Evolutionary conservation across 35 echinoderm and acorn worm genomes (phyloP), one percentile per base, ranked within the genome.

Genomic region (Ptychodera flava): DNA sequence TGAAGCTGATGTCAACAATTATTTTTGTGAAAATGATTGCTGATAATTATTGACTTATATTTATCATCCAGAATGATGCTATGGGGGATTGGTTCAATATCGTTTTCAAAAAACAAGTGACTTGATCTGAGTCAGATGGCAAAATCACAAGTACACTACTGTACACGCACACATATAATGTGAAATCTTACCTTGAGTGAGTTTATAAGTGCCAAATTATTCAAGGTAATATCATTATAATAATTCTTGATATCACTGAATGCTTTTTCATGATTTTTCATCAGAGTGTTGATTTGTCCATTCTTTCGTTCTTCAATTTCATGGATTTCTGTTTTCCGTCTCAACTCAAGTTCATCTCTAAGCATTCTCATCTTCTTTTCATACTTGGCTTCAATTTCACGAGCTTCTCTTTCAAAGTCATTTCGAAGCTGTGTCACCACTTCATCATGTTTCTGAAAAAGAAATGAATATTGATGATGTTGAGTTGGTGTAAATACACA

Each of bases 241-340:
- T 98, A 98, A 36, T 98, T 98, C 84, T 98, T 98, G 84, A 98
- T 98, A 77, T 98, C 95, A 88, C 95, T 98, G 82, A 98, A 98
- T 33, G 95, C 95, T 85, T 94, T 98, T 64, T 98, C 95, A 83
- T 98, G 95, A 64, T 98, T 98, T 37, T 93, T 94, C 95, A 98
- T 98, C 81, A 98, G 85, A 2, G 95, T 98, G 78, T 98, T 98
- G 78, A 98, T 98, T 80, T 98, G 95, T 53, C 95, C 93, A 80
- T 98, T 98, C 88, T 98, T 98, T 15, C 95, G 75, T 85, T 98
- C 95, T 78, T 98, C 95, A 82, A 98, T 98, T 83, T 98, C 95
- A 81, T 98, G 95, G 35, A 98, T 98, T 85, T 98, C 95, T 32
- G 95, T 98, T 77, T 98, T 98, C 16, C 95, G 78, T 52, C 95